phyloP scores from a whole-genome alignment of 37 sponge, comb jelly and placozoan species.

The Axinella damicornis region DNA sequence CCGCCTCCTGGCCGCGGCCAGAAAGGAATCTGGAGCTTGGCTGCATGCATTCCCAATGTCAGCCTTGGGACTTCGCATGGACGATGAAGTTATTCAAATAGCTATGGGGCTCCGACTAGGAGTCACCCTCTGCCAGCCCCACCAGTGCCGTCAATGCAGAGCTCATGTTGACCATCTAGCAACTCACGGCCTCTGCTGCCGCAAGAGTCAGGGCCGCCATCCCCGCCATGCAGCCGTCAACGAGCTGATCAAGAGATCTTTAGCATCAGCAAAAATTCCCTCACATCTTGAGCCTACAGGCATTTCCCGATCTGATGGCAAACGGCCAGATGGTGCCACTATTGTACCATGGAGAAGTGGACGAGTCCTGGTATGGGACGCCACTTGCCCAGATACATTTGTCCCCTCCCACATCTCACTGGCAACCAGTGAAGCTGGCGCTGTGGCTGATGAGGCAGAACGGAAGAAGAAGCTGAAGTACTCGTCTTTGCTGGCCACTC shows the following conservation, averaged over 20 bases:
- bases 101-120: too few species aligned
- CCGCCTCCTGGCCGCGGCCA: slow-evolving; percentile 25
- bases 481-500: background rate
- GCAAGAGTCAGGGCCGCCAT: background rate
- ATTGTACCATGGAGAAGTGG: slow-evolving; percentile 35
- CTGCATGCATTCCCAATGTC: too few species aligned
- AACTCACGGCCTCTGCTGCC: slow-evolving; percentile 46
- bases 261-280: slow-evolving; percentile 40
- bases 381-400: slow-evolving; percentile 12
- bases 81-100: too few species aligned
- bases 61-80: too few species aligned
- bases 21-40: too few species aligned
- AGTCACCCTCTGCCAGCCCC: slow-evolving; percentile 36
- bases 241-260: slow-evolving; percentile 32
- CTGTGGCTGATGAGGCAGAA: slow-evolving; percentile 22
- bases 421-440: slow-evolving; percentile 19
- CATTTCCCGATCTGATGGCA: slow-evolving; percentile 30
- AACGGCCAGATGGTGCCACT: slow-evolving; percentile 27
- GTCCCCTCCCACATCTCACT: slow-evolving; percentile 35
- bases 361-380: slow-evolving; percentile 22
- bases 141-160: slow-evolving; percentile 41
- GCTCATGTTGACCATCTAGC: slow-evolving; percentile 22
- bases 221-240: slow-evolving; percentile 44
- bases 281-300: slow-evolving; percentile 45
- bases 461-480: slow-evolving; percentile 15